Evolutionary conservation across 2,797 vertebrate genomes (phyloP).

Genomic region (Lepus oiostolus): DNA sequence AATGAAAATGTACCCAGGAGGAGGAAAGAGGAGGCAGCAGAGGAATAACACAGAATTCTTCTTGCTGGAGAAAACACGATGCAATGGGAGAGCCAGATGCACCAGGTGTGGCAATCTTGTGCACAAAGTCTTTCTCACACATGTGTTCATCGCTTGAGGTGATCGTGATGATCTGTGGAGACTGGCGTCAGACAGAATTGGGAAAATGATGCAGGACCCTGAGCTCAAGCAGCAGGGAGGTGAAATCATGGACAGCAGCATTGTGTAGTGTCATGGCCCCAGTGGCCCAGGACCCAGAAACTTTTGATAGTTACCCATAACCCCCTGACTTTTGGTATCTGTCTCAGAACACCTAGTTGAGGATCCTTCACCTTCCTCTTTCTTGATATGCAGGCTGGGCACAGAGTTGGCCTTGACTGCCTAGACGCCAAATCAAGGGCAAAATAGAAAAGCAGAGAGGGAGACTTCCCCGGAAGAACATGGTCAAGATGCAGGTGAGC

Average conservation of each 20-base stretch:
- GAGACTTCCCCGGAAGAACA: background rate
- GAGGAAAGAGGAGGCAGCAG: background rate
- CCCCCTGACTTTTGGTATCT: background rate
- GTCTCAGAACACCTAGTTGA: background rate
- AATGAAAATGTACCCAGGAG: background rate
- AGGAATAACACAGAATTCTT: slow-evolving; percentile 9
- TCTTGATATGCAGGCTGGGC: background rate
- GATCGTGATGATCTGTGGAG: background rate
- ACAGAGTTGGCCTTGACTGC: background rate
- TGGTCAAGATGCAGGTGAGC: background rate
- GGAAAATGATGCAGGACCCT: background rate
- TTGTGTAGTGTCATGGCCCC: rapidly evolving
- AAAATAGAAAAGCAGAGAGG: background rate
- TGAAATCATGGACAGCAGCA: background rate
- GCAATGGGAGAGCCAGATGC: background rate
- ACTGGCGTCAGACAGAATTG: background rate
- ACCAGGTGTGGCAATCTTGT: background rate
- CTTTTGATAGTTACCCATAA: background rate
- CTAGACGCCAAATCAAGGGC: background rate
- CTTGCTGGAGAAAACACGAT: background rate
- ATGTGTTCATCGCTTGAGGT: background rate
- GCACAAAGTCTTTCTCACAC: background rate
- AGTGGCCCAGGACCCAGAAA: background rate
- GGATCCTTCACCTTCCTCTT: background rate
- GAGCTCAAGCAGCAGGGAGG: background rate